Evolutionary conservation across 2,797 vertebrate genomes (phyloP).

Genomic region (Hydrolagus colliei): DNA sequence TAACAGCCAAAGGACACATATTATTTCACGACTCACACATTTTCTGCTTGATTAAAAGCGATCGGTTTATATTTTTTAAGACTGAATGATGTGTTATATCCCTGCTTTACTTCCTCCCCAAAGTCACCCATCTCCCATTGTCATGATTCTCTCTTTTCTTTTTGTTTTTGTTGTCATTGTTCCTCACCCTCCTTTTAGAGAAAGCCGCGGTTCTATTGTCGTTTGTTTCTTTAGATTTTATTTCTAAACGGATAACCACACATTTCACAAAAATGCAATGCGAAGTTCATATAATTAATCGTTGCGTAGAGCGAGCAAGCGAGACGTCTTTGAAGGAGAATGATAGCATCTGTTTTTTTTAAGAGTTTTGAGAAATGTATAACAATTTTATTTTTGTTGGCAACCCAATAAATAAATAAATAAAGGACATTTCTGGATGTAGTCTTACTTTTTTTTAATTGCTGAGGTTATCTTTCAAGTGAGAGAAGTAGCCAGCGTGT

Average conservation of each 20-base stretch:
- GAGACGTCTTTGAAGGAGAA: too few relatives aligned
- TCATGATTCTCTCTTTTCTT: conserved; percentile 1
- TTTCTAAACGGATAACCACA: not conserved
- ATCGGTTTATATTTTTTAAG: not conserved
- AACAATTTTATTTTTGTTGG: not conserved
- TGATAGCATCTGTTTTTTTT: too few relatives aligned
- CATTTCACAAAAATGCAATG: too few relatives aligned
- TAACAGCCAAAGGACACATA: conserved; percentile 10
- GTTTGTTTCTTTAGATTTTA: not conserved
- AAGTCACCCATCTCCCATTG: not conserved
- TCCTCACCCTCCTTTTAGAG: not conserved
- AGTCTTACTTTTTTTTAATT: not conserved
- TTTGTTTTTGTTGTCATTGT: too few relatives aligned
- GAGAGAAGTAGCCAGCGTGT: not conserved
- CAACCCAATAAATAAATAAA: not conserved
- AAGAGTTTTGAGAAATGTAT: too few relatives aligned
- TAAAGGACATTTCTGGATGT: not conserved
- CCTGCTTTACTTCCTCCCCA: not conserved
- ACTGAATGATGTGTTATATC: not conserved
- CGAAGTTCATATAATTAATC: too few relatives aligned
- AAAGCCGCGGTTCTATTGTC: not conserved
- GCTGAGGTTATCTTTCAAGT: not conserved
- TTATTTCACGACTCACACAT: not conserved
- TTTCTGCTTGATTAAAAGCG: conserved; percentile 2
- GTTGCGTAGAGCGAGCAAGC: too few relatives aligned